These are phyloP conservation scores for Pentamera pediparva DNA, from an alignment of 53 echinoderm and acorn worm genomes.

Conservation along the genomic window DNA sequence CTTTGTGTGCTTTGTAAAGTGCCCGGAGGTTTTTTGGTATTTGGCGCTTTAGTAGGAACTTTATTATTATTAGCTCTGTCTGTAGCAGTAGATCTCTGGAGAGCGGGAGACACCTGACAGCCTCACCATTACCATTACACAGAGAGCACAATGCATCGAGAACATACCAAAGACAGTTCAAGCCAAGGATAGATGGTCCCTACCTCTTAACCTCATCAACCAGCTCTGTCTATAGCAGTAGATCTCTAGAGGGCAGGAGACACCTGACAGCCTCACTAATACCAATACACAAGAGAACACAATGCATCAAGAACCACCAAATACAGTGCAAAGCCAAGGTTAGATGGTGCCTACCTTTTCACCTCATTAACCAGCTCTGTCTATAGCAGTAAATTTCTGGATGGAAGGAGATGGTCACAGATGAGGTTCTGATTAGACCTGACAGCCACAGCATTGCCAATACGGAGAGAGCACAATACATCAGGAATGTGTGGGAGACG, in stretches of 20 bases:
- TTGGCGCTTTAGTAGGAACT: no score
- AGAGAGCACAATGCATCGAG: no score
- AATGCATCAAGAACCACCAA: slow-evolving; percentile 82
- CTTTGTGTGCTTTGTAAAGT: no score
- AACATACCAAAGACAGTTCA: no score
- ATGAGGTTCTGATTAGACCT: slow-evolving; percentile 96
- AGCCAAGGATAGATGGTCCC: no score
- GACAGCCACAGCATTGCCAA: slow-evolving; percentile 87
- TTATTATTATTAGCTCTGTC: no score
- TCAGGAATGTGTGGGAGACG: no score
- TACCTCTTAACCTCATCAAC: slow-evolving; percentile 92
- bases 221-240: slow-evolving; percentile 85
- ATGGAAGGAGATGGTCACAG: slow-evolving; percentile 93
- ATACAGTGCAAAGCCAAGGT: no score
- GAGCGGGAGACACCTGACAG: no score
- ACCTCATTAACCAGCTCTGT: slow-evolving; percentile 94
- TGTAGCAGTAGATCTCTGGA: no score
- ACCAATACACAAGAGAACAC: slow-evolving; percentile 89
- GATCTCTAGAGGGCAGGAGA: slow-evolving; percentile 86
- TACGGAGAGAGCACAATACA: not conserved
- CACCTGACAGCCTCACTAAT: slow-evolving; percentile 88
- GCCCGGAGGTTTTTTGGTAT: no score
- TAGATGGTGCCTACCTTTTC: slow-evolving; percentile 73
- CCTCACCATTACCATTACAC: no score
- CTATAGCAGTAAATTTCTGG: slow-evolving; percentile 85